Conservation (phyloP, 2,113 vertebrate genomes). For the Mesocricetus auratus region DNA sequence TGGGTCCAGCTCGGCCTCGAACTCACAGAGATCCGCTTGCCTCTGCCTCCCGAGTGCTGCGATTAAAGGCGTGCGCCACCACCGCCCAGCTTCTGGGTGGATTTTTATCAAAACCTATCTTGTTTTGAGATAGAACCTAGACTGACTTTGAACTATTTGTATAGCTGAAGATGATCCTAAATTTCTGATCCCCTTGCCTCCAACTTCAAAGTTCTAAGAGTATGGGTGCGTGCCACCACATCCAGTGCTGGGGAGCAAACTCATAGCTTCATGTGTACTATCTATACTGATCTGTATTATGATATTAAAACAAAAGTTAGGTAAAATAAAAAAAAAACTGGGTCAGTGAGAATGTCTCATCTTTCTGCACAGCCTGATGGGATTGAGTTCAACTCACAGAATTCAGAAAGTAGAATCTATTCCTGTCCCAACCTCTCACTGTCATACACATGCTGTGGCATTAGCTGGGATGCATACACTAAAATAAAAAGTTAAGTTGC, state of each 20-base stretch:
- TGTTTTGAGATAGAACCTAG: not conserved
- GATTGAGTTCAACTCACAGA: not conserved
- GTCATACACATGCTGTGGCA: not conserved
- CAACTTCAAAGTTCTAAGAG: not conserved
- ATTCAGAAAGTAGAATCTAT: not conserved
- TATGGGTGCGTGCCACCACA: too few species aligned
- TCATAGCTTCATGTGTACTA: not conserved
- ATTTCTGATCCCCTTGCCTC: not conserved
- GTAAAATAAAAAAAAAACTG: not conserved
- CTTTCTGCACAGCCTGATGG: not conserved
- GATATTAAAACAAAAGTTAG: not conserved
- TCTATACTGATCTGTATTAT: not conserved
- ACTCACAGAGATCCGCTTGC: too few species aligned
- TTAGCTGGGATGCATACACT: not conserved
- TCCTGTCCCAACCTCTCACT: not conserved
- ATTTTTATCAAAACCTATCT: not conserved
- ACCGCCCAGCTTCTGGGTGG: too few species aligned
- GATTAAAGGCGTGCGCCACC: too few species aligned
- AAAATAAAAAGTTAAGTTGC: not conserved
- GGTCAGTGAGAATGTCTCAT: not conserved
- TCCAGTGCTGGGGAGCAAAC: not conserved
- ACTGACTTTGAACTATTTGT: not conserved
- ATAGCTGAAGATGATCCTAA: not conserved
- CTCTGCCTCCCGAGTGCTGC: too few species aligned
- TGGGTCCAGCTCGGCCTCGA: too few species aligned